Percentiles rank a stretch among this genome's conserved stretches.
Conservation (phyloP, 2,888 invertebrate genomes). For the Andrena camellia region DNA sequence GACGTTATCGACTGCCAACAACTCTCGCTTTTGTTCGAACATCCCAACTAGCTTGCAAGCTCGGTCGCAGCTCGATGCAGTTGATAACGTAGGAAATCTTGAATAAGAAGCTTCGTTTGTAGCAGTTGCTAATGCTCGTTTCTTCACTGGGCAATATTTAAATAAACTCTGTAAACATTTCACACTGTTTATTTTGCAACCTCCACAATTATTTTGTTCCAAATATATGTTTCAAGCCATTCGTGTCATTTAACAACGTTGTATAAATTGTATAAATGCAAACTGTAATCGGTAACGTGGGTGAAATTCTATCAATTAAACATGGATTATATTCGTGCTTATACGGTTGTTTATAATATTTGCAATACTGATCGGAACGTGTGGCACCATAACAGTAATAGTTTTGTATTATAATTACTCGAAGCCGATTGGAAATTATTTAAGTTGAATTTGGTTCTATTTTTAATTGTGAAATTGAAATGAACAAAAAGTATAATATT, state of each 20-base stretch:
- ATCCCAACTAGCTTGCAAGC: constrained; percentile 9
- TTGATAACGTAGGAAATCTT: constrained; percentile 23
- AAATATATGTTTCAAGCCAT: background rate
- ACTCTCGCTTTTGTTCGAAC: background rate
- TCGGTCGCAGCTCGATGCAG: background rate
- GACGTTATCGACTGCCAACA: constrained; percentile 56
- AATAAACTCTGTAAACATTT: background rate
- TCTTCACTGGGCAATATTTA: background rate
- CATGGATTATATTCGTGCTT: background rate
- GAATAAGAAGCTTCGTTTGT: background rate
- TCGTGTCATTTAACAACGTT: background rate
- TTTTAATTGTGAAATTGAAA: background rate
- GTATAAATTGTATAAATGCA: background rate
- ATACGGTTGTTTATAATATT: background rate
- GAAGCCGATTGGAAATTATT: background rate
- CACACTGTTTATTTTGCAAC: background rate
- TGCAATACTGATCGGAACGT: too few relatives aligned
- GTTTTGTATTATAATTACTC: background rate
- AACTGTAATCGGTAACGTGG: background rate
- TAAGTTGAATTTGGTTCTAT: background rate
- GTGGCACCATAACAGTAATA: background rate
- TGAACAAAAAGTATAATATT: too few relatives aligned
- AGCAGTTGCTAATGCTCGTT: constrained; percentile 8
- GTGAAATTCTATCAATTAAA: background rate
- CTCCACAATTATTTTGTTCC: background rate